Evolutionary conservation across 2,113 vertebrate species (phyloP).

Genomic region (Rhegmatorhina hoffmannsi): DNA sequence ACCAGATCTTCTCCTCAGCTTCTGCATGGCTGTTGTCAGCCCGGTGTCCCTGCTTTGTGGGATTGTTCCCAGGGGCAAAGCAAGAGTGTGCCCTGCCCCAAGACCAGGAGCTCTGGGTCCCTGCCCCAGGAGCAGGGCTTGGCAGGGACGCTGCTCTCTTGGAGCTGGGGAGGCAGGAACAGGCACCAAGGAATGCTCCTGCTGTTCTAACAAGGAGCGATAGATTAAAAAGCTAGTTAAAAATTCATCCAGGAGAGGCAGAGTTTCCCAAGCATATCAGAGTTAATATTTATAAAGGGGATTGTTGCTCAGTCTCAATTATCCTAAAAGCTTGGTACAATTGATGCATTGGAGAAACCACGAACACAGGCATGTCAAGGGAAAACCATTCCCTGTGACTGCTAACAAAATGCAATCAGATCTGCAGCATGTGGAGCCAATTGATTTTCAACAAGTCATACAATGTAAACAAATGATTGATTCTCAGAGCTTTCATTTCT

Average conservation of each 20-base stretch:
- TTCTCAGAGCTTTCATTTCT: not conserved
- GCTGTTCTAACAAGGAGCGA: constrained; percentile 52
- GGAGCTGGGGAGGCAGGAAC: not conserved
- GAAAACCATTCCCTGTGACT: constrained; percentile 22
- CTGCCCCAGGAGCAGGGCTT: fast-evolving
- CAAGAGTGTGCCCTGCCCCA: not conserved
- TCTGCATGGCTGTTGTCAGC: not conserved
- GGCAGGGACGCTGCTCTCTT: not conserved
- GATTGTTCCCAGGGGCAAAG: not conserved
- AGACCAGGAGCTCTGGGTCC: not conserved
- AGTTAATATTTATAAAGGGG: constrained; percentile 80
- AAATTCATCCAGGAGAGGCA: constrained; percentile 74
- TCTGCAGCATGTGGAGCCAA: constrained; percentile 4
- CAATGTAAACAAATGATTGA: constrained; percentile 16
- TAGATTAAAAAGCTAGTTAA: constrained; percentile 75
- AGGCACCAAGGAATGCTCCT: constrained; percentile 3
- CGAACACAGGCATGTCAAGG: not conserved
- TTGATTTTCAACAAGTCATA: constrained; percentile 21
- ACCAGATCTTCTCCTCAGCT: not conserved
- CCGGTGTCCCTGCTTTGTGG: not conserved
- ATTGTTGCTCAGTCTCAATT: constrained; percentile 75
- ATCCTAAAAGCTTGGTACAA: constrained; percentile 61
- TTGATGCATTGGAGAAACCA: constrained; percentile 13
- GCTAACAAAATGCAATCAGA: constrained; percentile 20
- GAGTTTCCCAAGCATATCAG: constrained; percentile 72